Conservation (phyloP, 2,797 vertebrate genomes). For the Bradypodion pumilum region DNA sequence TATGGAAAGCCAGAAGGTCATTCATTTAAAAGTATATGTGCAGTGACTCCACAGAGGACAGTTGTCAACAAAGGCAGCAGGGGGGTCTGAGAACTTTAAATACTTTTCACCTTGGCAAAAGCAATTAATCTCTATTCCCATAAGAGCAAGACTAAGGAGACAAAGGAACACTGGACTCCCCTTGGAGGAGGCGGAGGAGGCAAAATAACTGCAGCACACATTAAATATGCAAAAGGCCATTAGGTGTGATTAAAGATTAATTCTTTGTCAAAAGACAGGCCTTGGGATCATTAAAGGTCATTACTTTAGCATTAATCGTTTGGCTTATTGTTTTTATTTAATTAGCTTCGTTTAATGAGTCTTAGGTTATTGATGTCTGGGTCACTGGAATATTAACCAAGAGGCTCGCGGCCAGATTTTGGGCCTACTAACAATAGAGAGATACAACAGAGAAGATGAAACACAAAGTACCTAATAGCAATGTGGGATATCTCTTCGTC, state of each 20-base stretch:
- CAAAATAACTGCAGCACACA: conserved; percentile 61
- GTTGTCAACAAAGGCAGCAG: conserved; percentile 3
- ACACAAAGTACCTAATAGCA: too few species aligned
- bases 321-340: conserved; percentile 77
- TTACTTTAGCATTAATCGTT: conserved; percentile 72
- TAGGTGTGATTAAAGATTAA: conserved; percentile 79
- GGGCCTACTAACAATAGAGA: conserved; percentile 8
- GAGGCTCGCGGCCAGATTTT: conserved; percentile 16
- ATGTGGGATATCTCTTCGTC: too few species aligned
- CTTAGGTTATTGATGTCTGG: conserved; percentile 62
- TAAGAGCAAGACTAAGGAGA: conserved; percentile 43
- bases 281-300: conserved; percentile 70
- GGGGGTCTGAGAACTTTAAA: conserved; percentile 50
- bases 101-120: conserved; percentile 60
- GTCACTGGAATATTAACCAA: conserved; percentile 44
- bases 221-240: conserved; percentile 75
- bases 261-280: conserved; percentile 68
- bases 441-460: not conserved
- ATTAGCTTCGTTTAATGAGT: conserved; percentile 73
- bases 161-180: conserved; percentile 65
- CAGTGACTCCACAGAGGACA: conserved; percentile 27
- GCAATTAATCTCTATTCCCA: conserved; percentile 67
- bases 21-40: conserved; percentile 61
- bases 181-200: conserved; percentile 45
- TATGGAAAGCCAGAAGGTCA: conserved; percentile 58